Percentiles rank a stretch among this genome's conserved stretches.
Conservation (phyloP, 2,113 vertebrate species). For the Polyodon spathula region DNA sequence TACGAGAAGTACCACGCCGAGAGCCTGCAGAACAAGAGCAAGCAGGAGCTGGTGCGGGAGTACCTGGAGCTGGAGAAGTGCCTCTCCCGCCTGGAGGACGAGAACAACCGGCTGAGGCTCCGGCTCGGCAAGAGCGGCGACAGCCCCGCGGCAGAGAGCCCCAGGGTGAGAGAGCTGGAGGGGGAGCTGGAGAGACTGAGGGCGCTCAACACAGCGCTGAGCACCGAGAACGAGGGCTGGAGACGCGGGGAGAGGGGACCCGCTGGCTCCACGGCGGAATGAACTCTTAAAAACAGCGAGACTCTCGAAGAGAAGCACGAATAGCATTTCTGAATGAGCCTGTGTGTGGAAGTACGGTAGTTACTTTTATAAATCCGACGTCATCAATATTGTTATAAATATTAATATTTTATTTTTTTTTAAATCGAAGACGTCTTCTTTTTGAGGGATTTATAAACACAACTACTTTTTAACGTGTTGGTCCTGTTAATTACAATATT, state of each 20-base stretch:
- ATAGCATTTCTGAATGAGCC: too few relatives aligned
- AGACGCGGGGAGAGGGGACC: slow-evolving; percentile 36
- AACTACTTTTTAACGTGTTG: too few relatives aligned
- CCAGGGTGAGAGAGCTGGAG: slow-evolving; percentile 63
- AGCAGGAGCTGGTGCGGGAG: slow-evolving; percentile 89
- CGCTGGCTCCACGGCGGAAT: slow-evolving; percentile 24
- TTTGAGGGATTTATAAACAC: too few relatives aligned
- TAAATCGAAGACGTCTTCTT: too few relatives aligned
- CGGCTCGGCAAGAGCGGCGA: slow-evolving; percentile 57
- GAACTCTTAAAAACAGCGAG: too few relatives aligned
- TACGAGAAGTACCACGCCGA: slow-evolving; percentile 94
- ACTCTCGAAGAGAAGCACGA: too few relatives aligned
- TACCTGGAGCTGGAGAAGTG: slow-evolving; percentile 98
- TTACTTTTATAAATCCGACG: too few relatives aligned
- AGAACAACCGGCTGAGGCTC: slow-evolving; percentile 79
- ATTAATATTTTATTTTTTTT: too few relatives aligned
- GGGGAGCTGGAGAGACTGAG: slow-evolving; percentile 73
- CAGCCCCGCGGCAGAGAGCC: slow-evolving; percentile 36
- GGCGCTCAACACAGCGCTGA: slow-evolving; percentile 72
- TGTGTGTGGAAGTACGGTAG: too few relatives aligned
- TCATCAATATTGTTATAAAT: too few relatives aligned
- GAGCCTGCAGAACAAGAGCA: slow-evolving; percentile 95
- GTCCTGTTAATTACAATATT: too few relatives aligned
- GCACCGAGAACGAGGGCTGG: slow-evolving; percentile 56
- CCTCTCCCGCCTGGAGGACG: slow-evolving; percentile 91